phyloP scores from a whole-genome alignment of 2,797 vertebrate genomes.

The Pipistrellus kuhlii region DNA sequence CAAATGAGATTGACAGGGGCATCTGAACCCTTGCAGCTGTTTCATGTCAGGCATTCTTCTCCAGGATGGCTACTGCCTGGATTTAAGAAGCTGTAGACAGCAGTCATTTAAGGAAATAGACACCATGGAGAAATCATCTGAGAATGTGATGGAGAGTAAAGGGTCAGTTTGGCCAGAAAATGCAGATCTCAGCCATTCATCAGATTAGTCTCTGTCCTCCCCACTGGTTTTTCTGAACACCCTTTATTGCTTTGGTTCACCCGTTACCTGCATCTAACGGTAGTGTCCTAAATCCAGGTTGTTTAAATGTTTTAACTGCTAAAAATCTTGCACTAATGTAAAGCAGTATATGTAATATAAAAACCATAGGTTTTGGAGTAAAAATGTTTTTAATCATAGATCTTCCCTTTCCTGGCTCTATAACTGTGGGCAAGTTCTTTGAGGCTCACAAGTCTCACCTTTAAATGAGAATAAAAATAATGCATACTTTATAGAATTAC shows the following conservation, averaged over 20 bases:
- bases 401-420: background rate
- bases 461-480: slow-evolving; percentile 49
- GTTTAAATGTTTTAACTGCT: background rate
- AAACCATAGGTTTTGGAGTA: background rate
- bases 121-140: slow-evolving; percentile 60
- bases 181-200: background rate
- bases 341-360: background rate
- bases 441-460: background rate
- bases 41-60: slow-evolving; percentile 78
- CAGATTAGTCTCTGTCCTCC: background rate
- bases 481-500: slow-evolving; percentile 4
- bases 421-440: background rate
- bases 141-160: slow-evolving; percentile 54
- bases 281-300: background rate
- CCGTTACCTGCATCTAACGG: background rate
- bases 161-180: slow-evolving; percentile 1
- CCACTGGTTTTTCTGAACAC: background rate
- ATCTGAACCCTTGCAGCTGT: slow-evolving; percentile 78
- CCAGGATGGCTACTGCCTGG: slow-evolving; percentile 71
- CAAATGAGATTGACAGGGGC: slow-evolving; percentile 74
- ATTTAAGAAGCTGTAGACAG: slow-evolving; percentile 71
- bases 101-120: slow-evolving; percentile 77
- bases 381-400: background rate
- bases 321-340: background rate
- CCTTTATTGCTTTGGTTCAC: background rate